These are phyloP conservation scores for Linnaemya tessellans DNA, from an alignment of 2,888 invertebrate species.

Conservation along the genomic window DNA sequence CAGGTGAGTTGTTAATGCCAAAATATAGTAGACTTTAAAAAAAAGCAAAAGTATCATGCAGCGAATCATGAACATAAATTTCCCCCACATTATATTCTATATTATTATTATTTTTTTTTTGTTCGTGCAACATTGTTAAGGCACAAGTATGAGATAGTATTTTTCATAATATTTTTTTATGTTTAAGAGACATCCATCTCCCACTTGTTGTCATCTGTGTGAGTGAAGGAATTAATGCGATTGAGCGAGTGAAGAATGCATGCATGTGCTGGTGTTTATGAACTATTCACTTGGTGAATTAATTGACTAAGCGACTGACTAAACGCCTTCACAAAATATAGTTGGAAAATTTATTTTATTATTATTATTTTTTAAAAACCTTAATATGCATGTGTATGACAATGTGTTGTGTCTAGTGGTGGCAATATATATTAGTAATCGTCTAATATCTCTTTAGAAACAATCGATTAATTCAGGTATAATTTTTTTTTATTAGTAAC, in stretches of 20 bases:
- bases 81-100: slow-evolving; percentile 59
- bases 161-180: slow-evolving; percentile 63
- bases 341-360: slow-evolving; percentile 37
- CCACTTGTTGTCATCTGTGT: slow-evolving; percentile 68
- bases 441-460: too few species aligned
- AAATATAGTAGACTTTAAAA: not conserved
- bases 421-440: too few species aligned
- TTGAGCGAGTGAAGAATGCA: slow-evolving; percentile 25
- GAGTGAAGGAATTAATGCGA: slow-evolving; percentile 27
- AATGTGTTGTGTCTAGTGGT: not conserved
- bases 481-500: too few species aligned
- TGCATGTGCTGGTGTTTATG: slow-evolving; percentile 17
- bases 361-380: not conserved
- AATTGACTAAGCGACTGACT: slow-evolving; percentile 70
- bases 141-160: slow-evolving; percentile 51
- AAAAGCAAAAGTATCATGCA: slow-evolving; percentile 41
- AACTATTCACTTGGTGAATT: slow-evolving; percentile 51
- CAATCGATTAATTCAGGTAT: too few species aligned
- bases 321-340: slow-evolving; percentile 69
- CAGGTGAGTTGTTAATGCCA: slow-evolving; percentile 60
- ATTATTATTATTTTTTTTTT: not conserved
- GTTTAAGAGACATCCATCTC: slow-evolving; percentile 68
- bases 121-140: slow-evolving; percentile 39
- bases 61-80: slow-evolving; percentile 60
- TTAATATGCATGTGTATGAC: slow-evolving; percentile 2